Percentiles rank a stretch among this genome's conserved stretches.
These are phyloP conservation scores for Halcyon chelicuti DNA, from an alignment of 2,797 vertebrate species.

Conservation along the genomic window DNA sequence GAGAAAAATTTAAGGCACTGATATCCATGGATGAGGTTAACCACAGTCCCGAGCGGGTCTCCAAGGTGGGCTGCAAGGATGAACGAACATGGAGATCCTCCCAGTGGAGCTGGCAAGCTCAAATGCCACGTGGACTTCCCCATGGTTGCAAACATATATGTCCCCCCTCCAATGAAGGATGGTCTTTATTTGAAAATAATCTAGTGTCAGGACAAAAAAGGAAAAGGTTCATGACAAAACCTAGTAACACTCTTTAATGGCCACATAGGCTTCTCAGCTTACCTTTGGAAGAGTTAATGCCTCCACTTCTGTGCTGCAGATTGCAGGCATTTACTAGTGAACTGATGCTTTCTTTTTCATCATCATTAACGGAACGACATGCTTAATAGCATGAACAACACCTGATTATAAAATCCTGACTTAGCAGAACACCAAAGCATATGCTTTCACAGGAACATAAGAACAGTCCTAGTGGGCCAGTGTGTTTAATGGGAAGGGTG, in stretches of 20 bases:
- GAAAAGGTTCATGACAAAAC: not conserved
- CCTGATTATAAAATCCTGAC: not conserved
- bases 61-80: not conserved
- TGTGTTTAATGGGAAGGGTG: not conserved
- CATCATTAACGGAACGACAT: conserved; percentile 1
- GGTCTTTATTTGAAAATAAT: not conserved
- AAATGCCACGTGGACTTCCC: not conserved
- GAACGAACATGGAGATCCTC: not conserved
- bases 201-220: not conserved
- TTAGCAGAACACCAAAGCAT: conserved; percentile 14
- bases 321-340: not conserved
- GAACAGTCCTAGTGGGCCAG: not conserved
- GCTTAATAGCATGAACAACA: not conserved
- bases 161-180: not conserved
- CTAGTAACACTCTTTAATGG: not conserved
- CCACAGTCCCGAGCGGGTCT: not conserved
- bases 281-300: conserved; percentile 10
- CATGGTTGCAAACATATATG: rapidly evolving
- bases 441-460: not conserved
- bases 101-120: not conserved
- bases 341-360: not conserved
- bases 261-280: not conserved
- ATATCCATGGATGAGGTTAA: not conserved
- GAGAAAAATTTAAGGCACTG: not conserved
- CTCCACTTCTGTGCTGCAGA: not conserved